Evolutionary conservation across 2,888 invertebrate species (phyloP).

Genomic region (Nebria brevicollis): DNA sequence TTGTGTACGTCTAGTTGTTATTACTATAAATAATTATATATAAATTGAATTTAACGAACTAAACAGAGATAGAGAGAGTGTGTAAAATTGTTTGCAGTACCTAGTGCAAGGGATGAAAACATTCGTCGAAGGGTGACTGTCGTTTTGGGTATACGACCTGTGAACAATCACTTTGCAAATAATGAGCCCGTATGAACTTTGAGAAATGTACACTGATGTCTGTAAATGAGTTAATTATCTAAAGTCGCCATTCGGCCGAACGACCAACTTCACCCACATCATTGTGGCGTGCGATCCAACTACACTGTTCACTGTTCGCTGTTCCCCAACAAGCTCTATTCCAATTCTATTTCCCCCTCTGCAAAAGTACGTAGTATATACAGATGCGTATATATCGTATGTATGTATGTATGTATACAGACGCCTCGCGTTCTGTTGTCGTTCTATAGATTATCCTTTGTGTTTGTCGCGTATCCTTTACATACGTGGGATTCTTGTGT

Average conservation of each 20-base stretch:
- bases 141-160: slow-evolving; percentile 43
- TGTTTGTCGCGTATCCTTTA: slow-evolving; percentile 7
- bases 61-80: not conserved
- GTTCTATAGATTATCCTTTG: slow-evolving; percentile 39
- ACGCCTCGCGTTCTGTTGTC: slow-evolving; percentile 12
- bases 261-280: slow-evolving; percentile 36
- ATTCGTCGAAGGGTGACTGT: slow-evolving; percentile 6
- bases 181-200: slow-evolving; percentile 64
- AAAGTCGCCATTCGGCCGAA: slow-evolving; percentile 53
- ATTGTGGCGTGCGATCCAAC: slow-evolving; percentile 26
- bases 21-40: not conserved
- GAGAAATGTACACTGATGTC: slow-evolving; percentile 61
- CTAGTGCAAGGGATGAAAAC: slow-evolving; percentile 5
- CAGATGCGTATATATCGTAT: too few relatives aligned
- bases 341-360: slow-evolving; percentile 12
- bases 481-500: not conserved
- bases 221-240: slow-evolving; percentile 63
- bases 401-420: not conserved
- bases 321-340: not conserved
- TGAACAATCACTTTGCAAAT: slow-evolving; percentile 58
- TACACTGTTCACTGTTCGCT: not conserved
- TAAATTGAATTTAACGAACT: not conserved
- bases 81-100: slow-evolving; percentile 4
- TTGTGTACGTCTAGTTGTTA: too few relatives aligned
- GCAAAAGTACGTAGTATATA: not conserved